Conservation (phyloP, 2,113 vertebrate species). For the Semnornis frantzii region DNA sequence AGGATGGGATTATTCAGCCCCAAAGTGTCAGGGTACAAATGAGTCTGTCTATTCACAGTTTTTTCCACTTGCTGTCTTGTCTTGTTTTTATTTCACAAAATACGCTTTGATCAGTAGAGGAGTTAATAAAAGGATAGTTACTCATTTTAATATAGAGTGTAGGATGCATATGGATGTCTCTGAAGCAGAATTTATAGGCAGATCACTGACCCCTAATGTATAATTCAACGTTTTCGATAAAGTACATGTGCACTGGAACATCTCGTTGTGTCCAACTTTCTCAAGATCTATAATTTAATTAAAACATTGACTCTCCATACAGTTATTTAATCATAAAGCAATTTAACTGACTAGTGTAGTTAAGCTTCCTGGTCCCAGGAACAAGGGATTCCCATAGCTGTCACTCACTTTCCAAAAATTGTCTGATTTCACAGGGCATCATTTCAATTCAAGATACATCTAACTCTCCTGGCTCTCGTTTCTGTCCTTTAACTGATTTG, state of each 20-base stretch:
- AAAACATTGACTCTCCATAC: background rate
- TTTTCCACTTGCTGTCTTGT: background rate
- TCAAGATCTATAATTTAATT: background rate
- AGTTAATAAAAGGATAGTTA: background rate
- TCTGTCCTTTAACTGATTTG: background rate
- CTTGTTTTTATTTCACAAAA: background rate
- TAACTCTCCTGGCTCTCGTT: background rate
- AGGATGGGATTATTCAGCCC: background rate
- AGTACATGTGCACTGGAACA: background rate
- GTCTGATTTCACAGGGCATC: background rate
- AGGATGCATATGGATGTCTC: background rate
- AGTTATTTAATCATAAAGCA: background rate
- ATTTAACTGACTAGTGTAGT: background rate
- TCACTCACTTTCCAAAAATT: background rate
- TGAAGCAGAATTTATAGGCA: background rate
- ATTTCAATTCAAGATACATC: background rate
- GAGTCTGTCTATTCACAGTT: background rate
- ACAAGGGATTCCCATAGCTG: background rate
- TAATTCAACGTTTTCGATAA: background rate
- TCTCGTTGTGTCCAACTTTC: background rate
- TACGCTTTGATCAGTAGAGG: background rate
- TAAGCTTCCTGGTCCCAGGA: slow-evolving; percentile 17
- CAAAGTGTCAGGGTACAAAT: background rate
- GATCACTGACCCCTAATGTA: background rate
- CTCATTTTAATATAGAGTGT: background rate